Conservation (phyloP, 2,888 invertebrate genomes). For the Clivina fossor region DNA sequence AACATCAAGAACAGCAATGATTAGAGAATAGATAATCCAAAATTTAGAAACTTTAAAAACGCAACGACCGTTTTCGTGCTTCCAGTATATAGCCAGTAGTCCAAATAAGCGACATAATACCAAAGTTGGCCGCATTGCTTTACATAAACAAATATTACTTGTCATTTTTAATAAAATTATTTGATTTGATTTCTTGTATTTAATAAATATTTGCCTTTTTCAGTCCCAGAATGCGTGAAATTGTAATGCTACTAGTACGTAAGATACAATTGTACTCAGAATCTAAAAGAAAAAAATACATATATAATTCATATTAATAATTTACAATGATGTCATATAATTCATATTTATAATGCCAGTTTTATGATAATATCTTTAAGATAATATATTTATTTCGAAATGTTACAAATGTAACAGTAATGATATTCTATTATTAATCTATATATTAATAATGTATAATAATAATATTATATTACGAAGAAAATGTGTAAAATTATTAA, state of each 20-base stretch:
- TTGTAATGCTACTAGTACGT: slow-evolving; percentile 46
- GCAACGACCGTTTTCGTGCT: slow-evolving; percentile 46
- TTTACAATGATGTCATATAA: too few relatives aligned
- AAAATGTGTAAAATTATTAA: too few relatives aligned
- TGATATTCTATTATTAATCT: too few relatives aligned
- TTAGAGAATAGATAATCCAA: slow-evolving; percentile 45
- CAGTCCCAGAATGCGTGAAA: slow-evolving; percentile 42
- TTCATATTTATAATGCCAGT: too few relatives aligned
- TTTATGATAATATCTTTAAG: too few relatives aligned
- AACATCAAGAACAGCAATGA: slow-evolving; percentile 40
- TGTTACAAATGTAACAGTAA: too few relatives aligned
- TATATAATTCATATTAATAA: too few relatives aligned
- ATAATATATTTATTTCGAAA: too few relatives aligned
- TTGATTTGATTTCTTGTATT: slow-evolving; percentile 19
- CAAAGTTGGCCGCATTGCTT: slow-evolving; percentile 43
- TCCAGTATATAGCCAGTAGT: slow-evolving; percentile 46
- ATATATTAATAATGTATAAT: too few relatives aligned
- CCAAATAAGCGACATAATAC: slow-evolving; percentile 46
- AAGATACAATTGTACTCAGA: slow-evolving; percentile 45
- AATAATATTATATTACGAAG: too few relatives aligned
- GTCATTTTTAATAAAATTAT: slow-evolving; percentile 14
- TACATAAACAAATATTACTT: slow-evolving; percentile 45
- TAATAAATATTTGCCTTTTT: slow-evolving; percentile 12
- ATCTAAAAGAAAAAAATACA: slow-evolving; percentile 41
- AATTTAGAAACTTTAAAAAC: slow-evolving; percentile 44